phyloP scores from a whole-genome alignment of 2,113 vertebrate species.

The Struthio camelus region DNA sequence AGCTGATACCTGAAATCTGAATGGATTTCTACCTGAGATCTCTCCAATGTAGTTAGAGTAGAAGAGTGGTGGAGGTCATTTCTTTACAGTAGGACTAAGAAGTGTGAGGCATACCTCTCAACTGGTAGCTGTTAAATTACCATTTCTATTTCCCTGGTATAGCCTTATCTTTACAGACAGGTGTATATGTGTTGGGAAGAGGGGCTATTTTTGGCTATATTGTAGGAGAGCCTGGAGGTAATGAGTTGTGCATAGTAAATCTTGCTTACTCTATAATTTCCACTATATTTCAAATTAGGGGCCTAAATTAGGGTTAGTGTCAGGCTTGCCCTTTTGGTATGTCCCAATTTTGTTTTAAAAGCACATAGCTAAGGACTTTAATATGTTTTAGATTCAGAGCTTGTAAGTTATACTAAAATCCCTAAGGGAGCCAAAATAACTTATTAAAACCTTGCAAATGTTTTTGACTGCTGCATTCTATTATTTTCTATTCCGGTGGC shows the following conservation, averaged over 20 bases:
- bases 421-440: slow-evolving; percentile 75
- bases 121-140: slow-evolving; percentile 17
- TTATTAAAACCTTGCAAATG: slow-evolving; percentile 78
- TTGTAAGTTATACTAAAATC: slow-evolving; percentile 71
- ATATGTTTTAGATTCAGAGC: slow-evolving; percentile 76
- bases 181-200: not conserved
- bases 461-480: slow-evolving; percentile 71
- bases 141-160: not conserved
- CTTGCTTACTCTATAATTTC: slow-evolving; percentile 51
- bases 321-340: slow-evolving; percentile 46
- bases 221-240: slow-evolving; percentile 46
- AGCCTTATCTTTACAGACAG: slow-evolving; percentile 50
- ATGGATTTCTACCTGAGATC: not conserved
- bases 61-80: not conserved
- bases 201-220: slow-evolving; percentile 40
- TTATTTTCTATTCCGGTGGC: slow-evolving; percentile 72
- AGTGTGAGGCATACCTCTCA: not conserved
- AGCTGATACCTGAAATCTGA: not conserved
- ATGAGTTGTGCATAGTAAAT: slow-evolving; percentile 48
- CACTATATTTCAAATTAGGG: slow-evolving; percentile 61
- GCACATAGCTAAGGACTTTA: slow-evolving; percentile 76
- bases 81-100: not conserved
- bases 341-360: slow-evolving; percentile 70
- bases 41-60: not conserved
- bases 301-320: slow-evolving; percentile 57